Evolutionary conservation across 2,113 vertebrate genomes (phyloP), one percentile per base, ranked within the genome.

Genomic region (Etia nguti): DNA sequence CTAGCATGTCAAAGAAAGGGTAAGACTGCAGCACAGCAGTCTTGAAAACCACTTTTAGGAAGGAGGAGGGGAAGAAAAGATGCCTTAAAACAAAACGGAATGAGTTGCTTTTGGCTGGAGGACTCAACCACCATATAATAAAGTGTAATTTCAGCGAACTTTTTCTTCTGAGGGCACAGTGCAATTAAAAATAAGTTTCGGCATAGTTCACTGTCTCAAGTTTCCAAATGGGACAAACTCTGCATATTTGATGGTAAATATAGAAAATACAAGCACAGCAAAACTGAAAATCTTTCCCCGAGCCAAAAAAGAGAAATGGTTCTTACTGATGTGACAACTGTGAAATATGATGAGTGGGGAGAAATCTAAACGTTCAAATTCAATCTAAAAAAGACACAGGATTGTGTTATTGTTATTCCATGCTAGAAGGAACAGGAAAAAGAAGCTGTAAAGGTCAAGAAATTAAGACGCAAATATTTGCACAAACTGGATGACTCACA

Each of bases 1-100:
- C 89, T 82, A 89, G 86, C 92, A 93, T 94, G 94, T 95, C 94
- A 94, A 90, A 94, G 89, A 93, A 90, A 93, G 95, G 94, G 90
- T 93, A 93, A 83, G 91, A 91, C 92, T 92, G 79, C 80, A 91
- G 88, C 79, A 24, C n/a, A 86, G 85, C 88, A 91, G 83, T 85
- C 85, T 93, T 93, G 59, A 91, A 95, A 95, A 94, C 92, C 91
- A 91, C 92, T 92, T 68, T 91, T 83, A 93, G 93, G 89, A 93
- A 92, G 79, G 80, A 90, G 89, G 88, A 91, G 82, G 88, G 83
- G 87, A 93, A 92, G 88, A 91, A 90, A 90, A 90, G 88, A 92
- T 90, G 86, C 90, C 90, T 92, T 94, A 86, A 92, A 94, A 95
- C 92, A 93, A 95, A 93, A 93, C 57, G 50, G 84, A 94, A 92